phyloP scores from a whole-genome alignment of 2,797 vertebrate genomes.

The Prunella strophiata region DNA sequence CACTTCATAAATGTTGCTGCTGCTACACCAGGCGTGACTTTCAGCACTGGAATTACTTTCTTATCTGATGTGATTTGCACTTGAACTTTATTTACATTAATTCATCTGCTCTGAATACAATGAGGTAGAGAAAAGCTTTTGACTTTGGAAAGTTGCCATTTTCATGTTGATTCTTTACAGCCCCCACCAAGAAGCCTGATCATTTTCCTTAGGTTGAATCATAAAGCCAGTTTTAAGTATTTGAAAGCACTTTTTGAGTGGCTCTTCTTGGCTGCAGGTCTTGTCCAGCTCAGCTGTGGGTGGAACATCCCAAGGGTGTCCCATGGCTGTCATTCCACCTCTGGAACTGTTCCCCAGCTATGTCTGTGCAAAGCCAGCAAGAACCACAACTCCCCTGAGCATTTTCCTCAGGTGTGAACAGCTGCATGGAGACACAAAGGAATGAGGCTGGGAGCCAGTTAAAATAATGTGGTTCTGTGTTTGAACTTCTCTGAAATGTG shows the following conservation, averaged over 20 bases:
- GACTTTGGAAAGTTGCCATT: not conserved
- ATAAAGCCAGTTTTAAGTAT: not conserved
- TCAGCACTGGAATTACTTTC: not conserved
- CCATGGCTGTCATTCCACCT: not conserved
- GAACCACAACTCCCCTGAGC: not conserved
- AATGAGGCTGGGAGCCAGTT: not conserved
- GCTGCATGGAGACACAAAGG: not conserved
- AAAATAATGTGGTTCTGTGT: slow-evolving; percentile 2
- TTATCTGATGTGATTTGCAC: not conserved
- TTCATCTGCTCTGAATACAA: not conserved
- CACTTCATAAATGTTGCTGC: slow-evolving; percentile 8
- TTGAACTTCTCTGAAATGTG: slow-evolving; percentile 2
- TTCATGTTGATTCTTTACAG: not conserved
- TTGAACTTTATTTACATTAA: slow-evolving; percentile 16
- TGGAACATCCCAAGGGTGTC: not conserved
- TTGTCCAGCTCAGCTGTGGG: not conserved
- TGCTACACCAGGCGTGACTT: not conserved
- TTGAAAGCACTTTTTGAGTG: not conserved
- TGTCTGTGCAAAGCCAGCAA: not conserved
- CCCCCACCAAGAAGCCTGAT: not conserved
- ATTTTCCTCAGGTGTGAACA: not conserved
- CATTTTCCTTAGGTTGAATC: not conserved
- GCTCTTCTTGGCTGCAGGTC: not conserved
- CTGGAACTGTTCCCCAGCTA: not conserved
- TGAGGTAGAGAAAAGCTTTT: not conserved